Base-by-base conservation (phyloP, 2,797 vertebrate genomes). In the Acipenser transmontanus region DNA sequence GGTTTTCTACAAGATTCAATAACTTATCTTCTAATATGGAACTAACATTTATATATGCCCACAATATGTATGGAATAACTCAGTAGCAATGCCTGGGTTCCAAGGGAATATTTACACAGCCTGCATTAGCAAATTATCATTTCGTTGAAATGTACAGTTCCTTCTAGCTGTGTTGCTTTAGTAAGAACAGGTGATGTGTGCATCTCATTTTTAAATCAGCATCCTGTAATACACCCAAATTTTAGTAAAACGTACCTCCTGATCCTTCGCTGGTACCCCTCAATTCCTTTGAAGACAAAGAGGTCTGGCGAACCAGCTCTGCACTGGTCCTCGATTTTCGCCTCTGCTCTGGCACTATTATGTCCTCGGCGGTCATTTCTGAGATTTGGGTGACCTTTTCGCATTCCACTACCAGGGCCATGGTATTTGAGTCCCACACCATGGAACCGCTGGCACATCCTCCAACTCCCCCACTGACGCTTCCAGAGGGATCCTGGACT, bases 271-370 rank as follows among this genome's bases (percentile, higher is more conserved):
- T 34, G 34, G 34, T 82, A 74, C 82, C 77, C 67, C 76, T 81
- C 76, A 79, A 74, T 62, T 91, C 89, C 79, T 88, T 91, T 77
- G 84, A 71, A 62, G 84, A 80, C 72, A 87, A 80, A 64, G 85
- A 78, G 34, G 82, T 73, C 70, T 83, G 80, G 77, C 82, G 85
- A 80, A 86, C 90, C 78, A 89, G 89, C 82, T 92, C 89, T 48
- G 88, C 84, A 74, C 85, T 83, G 20, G 87, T 88, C 80, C 88
- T 85, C 74, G 87, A 81, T 73, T 84, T 84, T 68, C 80, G 83
- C 65, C 79, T 64, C 70, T 88, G 85, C 61, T 78, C 83, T 64
- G 90, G 87, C 7, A 87, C 89, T 50, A 88, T 76, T 74, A 85
- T 61, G 66, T 88, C 86, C 71, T 89, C 86, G 59, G 71, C 78